A percentile compares a stretch with the other conserved stretches of the same genome.
Conservation (phyloP, 2,888 invertebrate genomes). For the Sinodicranocentrus sp. region DNA sequence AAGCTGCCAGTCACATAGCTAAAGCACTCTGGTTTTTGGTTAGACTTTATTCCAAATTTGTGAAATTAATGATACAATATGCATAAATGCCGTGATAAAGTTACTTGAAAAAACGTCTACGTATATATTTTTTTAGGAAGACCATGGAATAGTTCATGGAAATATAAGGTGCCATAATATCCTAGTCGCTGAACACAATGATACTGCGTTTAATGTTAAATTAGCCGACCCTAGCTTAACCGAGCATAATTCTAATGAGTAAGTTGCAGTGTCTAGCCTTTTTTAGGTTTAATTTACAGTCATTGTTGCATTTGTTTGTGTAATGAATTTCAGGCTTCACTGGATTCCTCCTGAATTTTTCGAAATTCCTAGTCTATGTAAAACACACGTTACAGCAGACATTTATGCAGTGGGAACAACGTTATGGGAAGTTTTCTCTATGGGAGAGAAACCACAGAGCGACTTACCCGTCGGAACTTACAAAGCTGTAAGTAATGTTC, state of each 20-base stretch:
- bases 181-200: slow-evolving; percentile 86
- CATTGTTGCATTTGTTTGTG: neutral
- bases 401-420: slow-evolving; percentile 96
- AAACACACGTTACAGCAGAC: slow-evolving; percentile 86
- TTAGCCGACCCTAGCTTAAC: slow-evolving; percentile 90
- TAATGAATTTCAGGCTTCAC: slow-evolving; percentile 83
- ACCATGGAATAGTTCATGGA: slow-evolving; percentile 90
- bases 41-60: neutral
- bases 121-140: slow-evolving; percentile 81
- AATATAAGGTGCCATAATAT: slow-evolving; percentile 90
- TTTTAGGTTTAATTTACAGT: neutral
- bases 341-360: slow-evolving; percentile 95
- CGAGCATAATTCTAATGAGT: slow-evolving; percentile 84
- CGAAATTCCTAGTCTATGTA: slow-evolving; percentile 84
- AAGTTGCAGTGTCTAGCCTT: slow-evolving; percentile 78
- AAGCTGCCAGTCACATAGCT: slow-evolving; percentile 89
- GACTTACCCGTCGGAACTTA: slow-evolving; percentile 78
- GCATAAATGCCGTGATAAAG: neutral
- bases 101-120: neutral
- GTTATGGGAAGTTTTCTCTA: slow-evolving; percentile 94
- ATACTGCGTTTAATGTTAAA: slow-evolving; percentile 86
- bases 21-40: slow-evolving; percentile 93
- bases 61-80: slow-evolving; percentile 12
- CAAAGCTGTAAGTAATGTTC: slow-evolving; percentile 78
- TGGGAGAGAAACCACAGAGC: slow-evolving; percentile 81